Percentiles rank a stretch among this genome's conserved stretches.
phyloP scores from a whole-genome alignment of 2,113 vertebrate genomes.

The Pachyramphus minor region DNA sequence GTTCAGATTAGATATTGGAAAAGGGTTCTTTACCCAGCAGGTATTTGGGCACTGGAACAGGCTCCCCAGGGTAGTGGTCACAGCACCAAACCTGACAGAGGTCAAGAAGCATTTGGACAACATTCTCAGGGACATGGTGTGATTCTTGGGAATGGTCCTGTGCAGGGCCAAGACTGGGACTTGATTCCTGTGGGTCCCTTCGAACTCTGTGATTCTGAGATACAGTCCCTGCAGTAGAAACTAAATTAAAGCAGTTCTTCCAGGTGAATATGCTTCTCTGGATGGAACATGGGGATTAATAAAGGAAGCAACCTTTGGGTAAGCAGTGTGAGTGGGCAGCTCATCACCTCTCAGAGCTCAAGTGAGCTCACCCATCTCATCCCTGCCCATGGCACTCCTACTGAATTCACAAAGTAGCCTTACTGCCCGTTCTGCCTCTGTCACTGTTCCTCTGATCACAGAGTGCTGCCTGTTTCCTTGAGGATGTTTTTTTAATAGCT shows the following conservation, averaged over 20 bases:
- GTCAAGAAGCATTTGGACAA: background rate
- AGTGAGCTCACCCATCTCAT: rapidly evolving
- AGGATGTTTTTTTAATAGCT: background rate
- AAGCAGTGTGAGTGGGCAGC: background rate
- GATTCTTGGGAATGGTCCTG: background rate
- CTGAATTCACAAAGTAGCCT: background rate
- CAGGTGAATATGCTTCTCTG: background rate
- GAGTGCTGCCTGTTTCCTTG: background rate
- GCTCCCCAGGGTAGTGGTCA: background rate
- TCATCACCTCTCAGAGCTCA: background rate
- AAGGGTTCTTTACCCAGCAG: background rate
- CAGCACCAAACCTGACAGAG: background rate
- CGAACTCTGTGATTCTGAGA: background rate
- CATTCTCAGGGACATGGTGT: background rate
- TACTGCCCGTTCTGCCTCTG: background rate
- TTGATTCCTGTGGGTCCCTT: background rate
- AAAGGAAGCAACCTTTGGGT: background rate
- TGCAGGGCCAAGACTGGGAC: background rate
- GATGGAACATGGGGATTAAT: background rate
- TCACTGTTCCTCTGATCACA: background rate
- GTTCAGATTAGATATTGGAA: background rate
- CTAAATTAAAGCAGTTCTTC: background rate
- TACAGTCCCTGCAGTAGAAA: background rate
- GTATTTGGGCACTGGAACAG: rapidly evolving
- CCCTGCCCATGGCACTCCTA: no score